These are phyloP conservation scores for Morus bassanus DNA, from an alignment of 2,797 vertebrate species.

Conservation along the genomic window DNA sequence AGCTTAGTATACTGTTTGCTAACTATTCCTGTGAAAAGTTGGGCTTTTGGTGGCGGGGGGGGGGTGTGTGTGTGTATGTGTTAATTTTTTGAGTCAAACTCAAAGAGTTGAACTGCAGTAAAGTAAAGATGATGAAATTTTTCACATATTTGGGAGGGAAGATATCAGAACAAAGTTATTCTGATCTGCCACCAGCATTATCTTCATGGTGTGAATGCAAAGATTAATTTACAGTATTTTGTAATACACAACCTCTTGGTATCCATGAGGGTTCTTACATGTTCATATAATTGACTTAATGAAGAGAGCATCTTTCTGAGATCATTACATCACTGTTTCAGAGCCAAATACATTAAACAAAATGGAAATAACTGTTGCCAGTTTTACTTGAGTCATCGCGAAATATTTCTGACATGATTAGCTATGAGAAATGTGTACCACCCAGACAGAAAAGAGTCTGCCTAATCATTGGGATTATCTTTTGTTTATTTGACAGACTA, in stretches of 20 bases:
- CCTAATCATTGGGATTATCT: neutral
- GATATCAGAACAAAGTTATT: neutral
- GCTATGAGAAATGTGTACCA: neutral
- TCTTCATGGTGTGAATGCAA: neutral
- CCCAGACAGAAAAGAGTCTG: neutral
- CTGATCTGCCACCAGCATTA: neutral
- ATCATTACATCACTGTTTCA: neutral
- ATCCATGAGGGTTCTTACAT: neutral
- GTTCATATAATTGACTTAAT: neutral
- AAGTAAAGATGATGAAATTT: neutral
- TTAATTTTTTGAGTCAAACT: neutral
- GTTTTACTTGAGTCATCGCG: neutral
- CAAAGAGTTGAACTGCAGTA: neutral
- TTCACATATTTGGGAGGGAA: neutral
- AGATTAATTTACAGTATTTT: neutral
- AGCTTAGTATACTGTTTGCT: neutral
- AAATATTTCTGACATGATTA: conserved; percentile 11
- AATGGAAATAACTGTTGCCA: neutral
- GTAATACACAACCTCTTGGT: neutral
- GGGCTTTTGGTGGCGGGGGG: no score
- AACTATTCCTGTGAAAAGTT: neutral
- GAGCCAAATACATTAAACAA: neutral
- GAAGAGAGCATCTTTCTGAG: neutral
- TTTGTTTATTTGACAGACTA: neutral
- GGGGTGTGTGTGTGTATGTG: no score